These are phyloP conservation scores for cat (Felis catus) DNA, from an alignment of 2,113 vertebrate genomes.

Conservation along the genomic window DNA sequence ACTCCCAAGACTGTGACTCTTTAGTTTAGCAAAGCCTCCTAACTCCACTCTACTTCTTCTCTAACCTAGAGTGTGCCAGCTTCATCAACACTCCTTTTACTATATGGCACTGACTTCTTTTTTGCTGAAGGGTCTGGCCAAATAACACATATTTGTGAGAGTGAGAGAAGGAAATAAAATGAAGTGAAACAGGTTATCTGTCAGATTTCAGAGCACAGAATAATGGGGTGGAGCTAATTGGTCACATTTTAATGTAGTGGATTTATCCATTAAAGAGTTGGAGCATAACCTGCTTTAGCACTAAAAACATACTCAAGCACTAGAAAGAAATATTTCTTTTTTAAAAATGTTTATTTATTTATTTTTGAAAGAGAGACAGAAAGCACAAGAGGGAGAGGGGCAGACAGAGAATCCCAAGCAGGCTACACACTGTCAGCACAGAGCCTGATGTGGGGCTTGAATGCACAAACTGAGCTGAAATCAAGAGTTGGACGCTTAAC, in stretches of 20 bases:
- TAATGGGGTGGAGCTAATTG: neutral
- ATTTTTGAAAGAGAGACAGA: too few species aligned
- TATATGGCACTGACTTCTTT: neutral
- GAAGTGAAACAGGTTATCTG: neutral
- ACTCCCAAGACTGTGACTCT: neutral
- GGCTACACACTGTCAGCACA: too few species aligned
- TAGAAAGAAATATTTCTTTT: neutral
- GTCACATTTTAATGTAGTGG: neutral
- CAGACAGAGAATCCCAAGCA: too few species aligned
- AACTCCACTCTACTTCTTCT: neutral
- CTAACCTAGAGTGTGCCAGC: neutral
- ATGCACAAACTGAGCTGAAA: too few species aligned
- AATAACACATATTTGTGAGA: neutral
- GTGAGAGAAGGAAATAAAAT: conserved; percentile 20
- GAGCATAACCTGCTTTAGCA: neutral
- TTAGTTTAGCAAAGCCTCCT: neutral
- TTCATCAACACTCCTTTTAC: neutral
- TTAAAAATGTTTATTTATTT: too few species aligned
- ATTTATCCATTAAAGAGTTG: neutral
- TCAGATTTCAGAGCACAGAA: neutral
- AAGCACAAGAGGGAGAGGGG: too few species aligned
- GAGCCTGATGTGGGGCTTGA: too few species aligned
- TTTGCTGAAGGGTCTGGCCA: neutral
- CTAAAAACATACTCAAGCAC: conserved; percentile 20
- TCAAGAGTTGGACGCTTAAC: too few species aligned